These are phyloP conservation scores for Beris morrisii DNA, from an alignment of 2,888 invertebrate species.

Conservation along the genomic window DNA sequence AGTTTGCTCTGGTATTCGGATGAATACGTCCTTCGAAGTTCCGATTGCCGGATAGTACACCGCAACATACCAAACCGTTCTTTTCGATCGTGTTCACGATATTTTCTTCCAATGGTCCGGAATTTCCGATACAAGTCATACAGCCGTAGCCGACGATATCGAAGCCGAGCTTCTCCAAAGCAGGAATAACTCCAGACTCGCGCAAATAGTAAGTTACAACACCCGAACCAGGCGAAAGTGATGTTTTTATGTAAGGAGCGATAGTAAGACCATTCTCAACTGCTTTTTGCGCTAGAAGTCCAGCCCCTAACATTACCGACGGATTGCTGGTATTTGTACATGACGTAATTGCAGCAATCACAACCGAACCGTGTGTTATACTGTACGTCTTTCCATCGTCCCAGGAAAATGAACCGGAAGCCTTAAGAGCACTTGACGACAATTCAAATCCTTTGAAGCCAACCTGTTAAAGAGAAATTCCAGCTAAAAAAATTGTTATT, in stretches of 20 bases:
- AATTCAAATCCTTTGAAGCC: slow-evolving; percentile 93
- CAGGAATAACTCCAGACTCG: slow-evolving; percentile 91
- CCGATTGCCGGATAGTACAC: slow-evolving; percentile 94
- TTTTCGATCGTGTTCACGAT: slow-evolving; percentile 92
- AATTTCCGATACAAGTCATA: slow-evolving; percentile 99
- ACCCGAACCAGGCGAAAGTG: slow-evolving; percentile 92
- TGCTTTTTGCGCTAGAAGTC: slow-evolving; percentile 90
- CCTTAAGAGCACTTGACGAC: slow-evolving; percentile 63
- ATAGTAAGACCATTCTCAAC: slow-evolving; percentile 87
- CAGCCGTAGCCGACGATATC: slow-evolving; percentile 98
- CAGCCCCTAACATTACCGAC: slow-evolving; percentile 97
- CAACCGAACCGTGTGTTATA: slow-evolving; percentile 87
- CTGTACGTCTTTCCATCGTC: slow-evolving; percentile 76
- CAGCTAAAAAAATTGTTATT: too few species aligned
- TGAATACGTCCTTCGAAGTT: slow-evolving; percentile 99
- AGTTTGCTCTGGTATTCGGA: slow-evolving; percentile 95
- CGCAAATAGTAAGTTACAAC: slow-evolving; percentile 80
- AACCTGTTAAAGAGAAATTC: slow-evolving; percentile 60
- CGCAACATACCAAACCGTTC: slow-evolving; percentile 92
- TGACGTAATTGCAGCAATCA: slow-evolving; percentile 96
- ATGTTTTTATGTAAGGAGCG: slow-evolving; percentile 94
- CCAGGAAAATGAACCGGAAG: slow-evolving; percentile 74
- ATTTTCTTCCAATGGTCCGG: slow-evolving; percentile 89
- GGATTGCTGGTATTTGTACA: slow-evolving; percentile 99
- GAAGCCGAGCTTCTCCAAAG: slow-evolving; percentile 85